Percentiles rank a stretch among this genome's conserved stretches.
These are phyloP conservation scores for Urocitellus parryii DNA, from an alignment of 2,113 vertebrate species.

Conservation along the genomic window DNA sequence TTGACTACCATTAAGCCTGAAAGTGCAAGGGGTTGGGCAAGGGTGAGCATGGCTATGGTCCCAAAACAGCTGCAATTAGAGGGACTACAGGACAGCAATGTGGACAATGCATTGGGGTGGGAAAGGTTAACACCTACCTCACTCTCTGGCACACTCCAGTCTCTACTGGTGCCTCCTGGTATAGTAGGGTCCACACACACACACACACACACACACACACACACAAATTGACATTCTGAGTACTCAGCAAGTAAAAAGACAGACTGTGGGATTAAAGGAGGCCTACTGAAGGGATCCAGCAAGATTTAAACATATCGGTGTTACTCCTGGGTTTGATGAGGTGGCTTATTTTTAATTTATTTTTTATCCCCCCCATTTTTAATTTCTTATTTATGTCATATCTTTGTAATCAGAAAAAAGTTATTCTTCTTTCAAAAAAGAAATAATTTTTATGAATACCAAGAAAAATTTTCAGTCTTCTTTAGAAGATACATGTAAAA, in stretches of 20 bases:
- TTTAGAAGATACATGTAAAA: background rate
- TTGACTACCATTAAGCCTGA: background rate
- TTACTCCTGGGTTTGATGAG: background rate
- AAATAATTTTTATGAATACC: background rate
- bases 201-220: too few relatives aligned
- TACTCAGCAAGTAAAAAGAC: background rate
- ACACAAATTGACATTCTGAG: background rate
- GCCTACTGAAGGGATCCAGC: background rate
- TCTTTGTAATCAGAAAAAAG: constrained; percentile 30
- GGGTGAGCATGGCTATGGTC: background rate
- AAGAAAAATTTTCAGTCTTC: background rate
- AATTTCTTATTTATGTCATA: constrained; percentile 5
- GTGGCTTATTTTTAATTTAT: background rate
- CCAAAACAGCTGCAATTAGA: background rate
- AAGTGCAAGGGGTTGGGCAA: rapidly evolving
- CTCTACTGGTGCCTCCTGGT: background rate
- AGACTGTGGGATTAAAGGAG: background rate
- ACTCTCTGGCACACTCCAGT: background rate
- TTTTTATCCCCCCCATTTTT: background rate
- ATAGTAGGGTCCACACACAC: rapidly evolving
- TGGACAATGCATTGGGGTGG: too few relatives aligned
- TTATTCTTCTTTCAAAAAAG: background rate
- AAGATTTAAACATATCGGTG: background rate
- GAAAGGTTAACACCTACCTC: background rate
- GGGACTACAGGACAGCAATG: background rate